Percentiles rank a stretch among this genome's conserved stretches.
phyloP scores from a whole-genome alignment of 2,888 invertebrate species.

The Neelides folsomi region DNA sequence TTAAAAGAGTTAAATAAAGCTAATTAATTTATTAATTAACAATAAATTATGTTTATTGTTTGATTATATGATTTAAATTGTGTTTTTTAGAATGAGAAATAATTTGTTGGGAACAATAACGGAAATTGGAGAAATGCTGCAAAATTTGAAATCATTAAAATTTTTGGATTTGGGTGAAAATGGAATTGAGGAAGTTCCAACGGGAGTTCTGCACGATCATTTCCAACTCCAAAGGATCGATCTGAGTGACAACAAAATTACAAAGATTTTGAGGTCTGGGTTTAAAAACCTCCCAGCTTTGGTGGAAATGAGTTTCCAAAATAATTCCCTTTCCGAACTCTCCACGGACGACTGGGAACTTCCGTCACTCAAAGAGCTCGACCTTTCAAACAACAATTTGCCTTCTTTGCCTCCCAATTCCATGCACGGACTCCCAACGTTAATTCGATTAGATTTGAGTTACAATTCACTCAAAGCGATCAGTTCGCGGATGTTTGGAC shows the following conservation, averaged over 20 bases:
- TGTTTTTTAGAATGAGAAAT: slow-evolving; percentile 17
- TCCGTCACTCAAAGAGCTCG: slow-evolving; percentile 48
- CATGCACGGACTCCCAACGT: slow-evolving; percentile 29
- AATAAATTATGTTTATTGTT: too few relatives aligned
- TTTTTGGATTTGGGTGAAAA: slow-evolving; percentile 69
- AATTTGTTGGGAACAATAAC: slow-evolving; percentile 52
- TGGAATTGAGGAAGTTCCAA: slow-evolving; percentile 59
- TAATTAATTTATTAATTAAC: neutral
- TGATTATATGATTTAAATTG: neutral
- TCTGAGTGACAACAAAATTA: slow-evolving; percentile 63
- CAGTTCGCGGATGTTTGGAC: slow-evolving; percentile 23
- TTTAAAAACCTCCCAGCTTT: slow-evolving; percentile 71
- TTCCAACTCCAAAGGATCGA: slow-evolving; percentile 65
- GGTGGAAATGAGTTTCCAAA: slow-evolving; percentile 63
- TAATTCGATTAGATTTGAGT: slow-evolving; percentile 32
- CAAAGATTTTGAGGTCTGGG: slow-evolving; percentile 61
- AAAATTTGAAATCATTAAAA: slow-evolving; percentile 60
- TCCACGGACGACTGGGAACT: slow-evolving; percentile 32
- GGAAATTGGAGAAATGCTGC: slow-evolving; percentile 59
- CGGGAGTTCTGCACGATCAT: slow-evolving; percentile 64
- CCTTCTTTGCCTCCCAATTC: slow-evolving; percentile 42
- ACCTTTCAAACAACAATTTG: slow-evolving; percentile 62
- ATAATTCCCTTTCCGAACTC: slow-evolving; percentile 64
- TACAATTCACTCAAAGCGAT: slow-evolving; percentile 32
- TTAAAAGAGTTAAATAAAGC: neutral